Evolutionary conservation across 92 coral and sea anemone species (phyloP).

Genomic region (Scolanthus callimorphus): DNA sequence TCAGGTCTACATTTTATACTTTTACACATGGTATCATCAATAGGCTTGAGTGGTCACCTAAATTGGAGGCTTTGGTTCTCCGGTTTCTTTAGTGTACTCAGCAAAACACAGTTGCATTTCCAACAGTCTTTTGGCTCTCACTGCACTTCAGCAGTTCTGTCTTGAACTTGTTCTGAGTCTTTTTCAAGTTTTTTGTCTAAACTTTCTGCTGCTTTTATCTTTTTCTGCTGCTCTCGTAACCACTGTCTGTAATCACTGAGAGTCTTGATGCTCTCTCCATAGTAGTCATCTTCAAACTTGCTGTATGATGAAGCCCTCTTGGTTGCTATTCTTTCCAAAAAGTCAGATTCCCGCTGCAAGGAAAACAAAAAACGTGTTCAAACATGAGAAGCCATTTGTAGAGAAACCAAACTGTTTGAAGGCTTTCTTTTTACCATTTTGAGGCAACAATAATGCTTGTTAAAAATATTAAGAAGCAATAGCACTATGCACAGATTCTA

Average conservation of each 20-base stretch:
- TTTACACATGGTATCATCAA: too few species aligned
- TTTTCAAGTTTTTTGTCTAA: slow-evolving; percentile 67
- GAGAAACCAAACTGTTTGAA: background rate
- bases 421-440: background rate
- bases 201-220: slow-evolving; percentile 72
- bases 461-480: background rate
- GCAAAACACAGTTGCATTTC: too few species aligned
- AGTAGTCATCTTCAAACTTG: slow-evolving; percentile 98
- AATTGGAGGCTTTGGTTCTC: too few species aligned
- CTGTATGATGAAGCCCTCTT: slow-evolving; percentile 87
- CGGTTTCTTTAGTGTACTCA: too few species aligned
- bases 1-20: too few species aligned
- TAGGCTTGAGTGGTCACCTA: too few species aligned
- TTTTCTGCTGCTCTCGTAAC: slow-evolving; percentile 92
- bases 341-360: slow-evolving; percentile 88
- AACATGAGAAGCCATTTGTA: too few species aligned
- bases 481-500: too few species aligned
- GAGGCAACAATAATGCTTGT: too few species aligned
- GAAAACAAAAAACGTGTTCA: background rate
- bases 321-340: slow-evolving; percentile 74
- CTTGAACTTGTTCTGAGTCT: slow-evolving; percentile 17
- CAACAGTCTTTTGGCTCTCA: background rate
- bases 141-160: slow-evolving; percentile 38
- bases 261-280: slow-evolving; percentile 96
- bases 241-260: slow-evolving; percentile 98